A percentile compares a stretch with the other conserved stretches of the same genome.
Evolutionary conservation across 2,797 vertebrate species (phyloP).

Genomic region (Pampus argenteus): DNA sequence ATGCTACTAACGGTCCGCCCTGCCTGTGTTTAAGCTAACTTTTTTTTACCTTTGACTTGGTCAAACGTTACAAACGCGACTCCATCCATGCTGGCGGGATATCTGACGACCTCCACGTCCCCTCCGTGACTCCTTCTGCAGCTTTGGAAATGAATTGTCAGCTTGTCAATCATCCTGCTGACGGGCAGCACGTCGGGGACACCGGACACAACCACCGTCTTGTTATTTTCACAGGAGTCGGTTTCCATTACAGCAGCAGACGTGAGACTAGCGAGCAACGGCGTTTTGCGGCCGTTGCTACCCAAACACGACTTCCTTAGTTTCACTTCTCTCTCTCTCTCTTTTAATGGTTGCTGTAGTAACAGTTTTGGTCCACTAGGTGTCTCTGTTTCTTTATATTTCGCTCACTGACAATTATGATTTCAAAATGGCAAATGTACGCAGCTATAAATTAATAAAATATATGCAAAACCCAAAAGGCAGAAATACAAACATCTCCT

Average conservation of each 20-base stretch:
- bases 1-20: no score
- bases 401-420: neutral
- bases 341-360: neutral
- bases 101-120: slow-evolving; percentile 62
- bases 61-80: slow-evolving; percentile 74
- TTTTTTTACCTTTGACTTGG: slow-evolving; percentile 69
- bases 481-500: slow-evolving; percentile 35
- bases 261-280: fast-evolving
- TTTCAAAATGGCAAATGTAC: slow-evolving; percentile 36
- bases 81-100: slow-evolving; percentile 59
- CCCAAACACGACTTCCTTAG: neutral
- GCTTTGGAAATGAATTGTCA: slow-evolving; percentile 72
- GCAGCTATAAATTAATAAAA: slow-evolving; percentile 36
- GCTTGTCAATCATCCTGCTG: slow-evolving; percentile 63
- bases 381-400: slow-evolving; percentile 40
- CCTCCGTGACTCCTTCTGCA: slow-evolving; percentile 63
- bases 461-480: slow-evolving; percentile 33
- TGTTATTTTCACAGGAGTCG: fast-evolving
- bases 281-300: slow-evolving; percentile 11
- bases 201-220: slow-evolving; percentile 71
- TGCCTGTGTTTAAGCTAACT: no score
- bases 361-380: neutral
- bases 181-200: slow-evolving; percentile 48
- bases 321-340: slow-evolving; percentile 61
- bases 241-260: slow-evolving; percentile 9